These are phyloP conservation scores for Parauchenoglanis ngamensis DNA, from an alignment of 2,797 vertebrate genomes.

Conservation along the genomic window DNA sequence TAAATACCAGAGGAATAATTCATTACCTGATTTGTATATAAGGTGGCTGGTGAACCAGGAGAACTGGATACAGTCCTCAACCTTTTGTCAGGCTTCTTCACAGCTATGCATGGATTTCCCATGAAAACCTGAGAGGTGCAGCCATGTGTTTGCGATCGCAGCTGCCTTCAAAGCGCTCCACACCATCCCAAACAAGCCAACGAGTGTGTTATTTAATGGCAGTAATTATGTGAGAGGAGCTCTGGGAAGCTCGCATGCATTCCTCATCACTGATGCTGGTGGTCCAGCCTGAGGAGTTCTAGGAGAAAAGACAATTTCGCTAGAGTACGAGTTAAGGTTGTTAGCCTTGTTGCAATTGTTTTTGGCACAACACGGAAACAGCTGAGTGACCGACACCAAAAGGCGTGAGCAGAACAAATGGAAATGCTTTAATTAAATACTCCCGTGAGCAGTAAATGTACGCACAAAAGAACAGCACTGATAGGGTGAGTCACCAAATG, in stretches of 20 bases:
- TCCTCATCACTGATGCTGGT: conserved; percentile 29
- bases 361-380: neutral
- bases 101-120: neutral
- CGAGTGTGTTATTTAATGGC: conserved; percentile 15
- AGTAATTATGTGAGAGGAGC: conserved; percentile 29
- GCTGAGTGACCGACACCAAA: conserved; percentile 5
- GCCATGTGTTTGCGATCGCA: conserved; percentile 23
- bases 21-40: conserved; percentile 2
- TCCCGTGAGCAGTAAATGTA: neutral
- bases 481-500: conserved; percentile 3
- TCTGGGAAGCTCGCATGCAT: conserved; percentile 23
- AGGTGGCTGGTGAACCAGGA: neutral
- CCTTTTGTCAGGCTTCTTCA: neutral
- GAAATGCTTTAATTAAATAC: neutral
- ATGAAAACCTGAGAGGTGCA: neutral
- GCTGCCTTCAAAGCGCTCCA: neutral
- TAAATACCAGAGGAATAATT: neutral
- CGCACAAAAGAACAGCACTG: neutral
- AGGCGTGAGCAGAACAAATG: conserved; percentile 12
- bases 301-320: conserved; percentile 8
- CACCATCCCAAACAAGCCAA: conserved; percentile 20
- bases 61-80: no score
- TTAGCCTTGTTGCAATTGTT: neutral
- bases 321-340: neutral
- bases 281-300: conserved; percentile 18